These are phyloP conservation scores for Tetragonula carbonaria DNA, from an alignment of 2,888 invertebrate species.

Conservation along the genomic window DNA sequence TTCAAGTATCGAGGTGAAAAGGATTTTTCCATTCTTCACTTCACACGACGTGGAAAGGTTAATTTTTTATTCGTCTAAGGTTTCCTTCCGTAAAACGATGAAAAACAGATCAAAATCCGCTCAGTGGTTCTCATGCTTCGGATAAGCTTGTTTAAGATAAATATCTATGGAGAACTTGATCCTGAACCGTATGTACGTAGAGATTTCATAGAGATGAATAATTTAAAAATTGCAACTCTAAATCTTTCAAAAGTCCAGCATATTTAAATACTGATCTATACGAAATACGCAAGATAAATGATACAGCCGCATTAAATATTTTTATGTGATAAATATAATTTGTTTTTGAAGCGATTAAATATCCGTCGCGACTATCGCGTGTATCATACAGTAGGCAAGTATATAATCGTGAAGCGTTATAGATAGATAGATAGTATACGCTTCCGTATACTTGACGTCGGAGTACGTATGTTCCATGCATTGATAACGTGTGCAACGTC, in stretches of 20 bases:
- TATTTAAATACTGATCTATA: neutral
- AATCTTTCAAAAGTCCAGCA: neutral
- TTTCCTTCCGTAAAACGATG: no score
- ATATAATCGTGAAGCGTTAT: neutral
- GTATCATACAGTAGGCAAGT: neutral
- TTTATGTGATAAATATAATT: neutral
- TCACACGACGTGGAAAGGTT: no score
- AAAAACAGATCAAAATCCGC: no score
- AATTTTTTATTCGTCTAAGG: no score
- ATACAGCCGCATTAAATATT: neutral
- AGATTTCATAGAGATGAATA: neutral
- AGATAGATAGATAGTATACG: neutral
- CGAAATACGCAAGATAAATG: neutral
- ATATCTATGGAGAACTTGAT: no score
- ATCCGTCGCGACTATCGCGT: neutral
- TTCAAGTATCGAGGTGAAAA: no score
- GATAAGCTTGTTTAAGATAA: no score
- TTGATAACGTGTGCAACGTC: constrained; percentile 11
- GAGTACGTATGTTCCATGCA: constrained; percentile 2
- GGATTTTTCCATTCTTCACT: no score
- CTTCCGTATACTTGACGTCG: neutral
- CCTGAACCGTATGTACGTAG: no score
- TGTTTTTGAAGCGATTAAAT: neutral
- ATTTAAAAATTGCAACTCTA: neutral
- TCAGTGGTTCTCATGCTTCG: no score